phyloP scores from a whole-genome alignment of 2,888 invertebrate species.

The Alitta virens region DNA sequence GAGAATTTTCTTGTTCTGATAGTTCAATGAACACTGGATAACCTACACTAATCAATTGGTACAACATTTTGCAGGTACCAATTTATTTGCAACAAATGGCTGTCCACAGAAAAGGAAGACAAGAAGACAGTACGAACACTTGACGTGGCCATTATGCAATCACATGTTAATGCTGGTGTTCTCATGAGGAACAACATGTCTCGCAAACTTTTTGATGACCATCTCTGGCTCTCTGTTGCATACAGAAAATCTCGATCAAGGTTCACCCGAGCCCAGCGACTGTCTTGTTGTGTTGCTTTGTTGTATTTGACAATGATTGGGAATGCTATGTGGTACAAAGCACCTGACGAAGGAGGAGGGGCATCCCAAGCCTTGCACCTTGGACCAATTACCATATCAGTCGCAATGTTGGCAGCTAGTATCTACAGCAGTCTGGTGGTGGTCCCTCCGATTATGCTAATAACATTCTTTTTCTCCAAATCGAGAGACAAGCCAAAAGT shows the following conservation, averaged over 20 bases:
- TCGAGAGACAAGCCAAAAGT: background rate
- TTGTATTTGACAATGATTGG: constrained; percentile 39
- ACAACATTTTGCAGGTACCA: background rate
- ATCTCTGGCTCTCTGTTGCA: background rate
- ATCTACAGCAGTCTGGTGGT: background rate
- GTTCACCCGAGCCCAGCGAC: constrained; percentile 52
- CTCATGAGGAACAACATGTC: background rate
- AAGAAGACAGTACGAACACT: background rate
- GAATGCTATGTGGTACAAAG: background rate
- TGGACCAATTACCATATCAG: background rate
- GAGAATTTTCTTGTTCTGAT: no score
- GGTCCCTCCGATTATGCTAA: background rate
- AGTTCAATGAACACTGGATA: no score
- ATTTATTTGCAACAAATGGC: background rate
- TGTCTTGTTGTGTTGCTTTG: constrained; percentile 37
- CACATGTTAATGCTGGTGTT: background rate
- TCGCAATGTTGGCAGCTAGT: background rate
- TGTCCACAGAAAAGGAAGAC: background rate
- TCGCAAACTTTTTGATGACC: background rate
- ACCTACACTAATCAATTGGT: no score
- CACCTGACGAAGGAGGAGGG: background rate
- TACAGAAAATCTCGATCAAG: constrained; percentile 34
- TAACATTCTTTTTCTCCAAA: background rate
- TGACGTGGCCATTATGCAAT: background rate
- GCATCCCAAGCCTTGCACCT: background rate